Conservation (phyloP, 1,140 invertebrate genomes). For the Nephotettix cincticeps region DNA sequence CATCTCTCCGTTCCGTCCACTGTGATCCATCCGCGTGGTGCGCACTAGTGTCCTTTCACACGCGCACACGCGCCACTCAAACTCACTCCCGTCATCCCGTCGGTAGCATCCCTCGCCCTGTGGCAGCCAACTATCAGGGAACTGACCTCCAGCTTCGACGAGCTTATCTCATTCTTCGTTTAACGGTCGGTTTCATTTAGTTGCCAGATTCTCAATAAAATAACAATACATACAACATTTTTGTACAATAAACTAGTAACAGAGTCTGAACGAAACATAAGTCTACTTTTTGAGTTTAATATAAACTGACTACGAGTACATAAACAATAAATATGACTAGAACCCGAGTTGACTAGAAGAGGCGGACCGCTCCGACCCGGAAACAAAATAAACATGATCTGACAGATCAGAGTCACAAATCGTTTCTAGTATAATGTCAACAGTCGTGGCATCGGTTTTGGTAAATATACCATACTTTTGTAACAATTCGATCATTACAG, state of each 20-base stretch:
- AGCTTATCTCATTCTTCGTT: no score
- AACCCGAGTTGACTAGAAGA: slow-evolving; percentile 16
- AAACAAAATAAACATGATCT: not conserved
- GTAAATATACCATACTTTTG: slow-evolving; percentile 39
- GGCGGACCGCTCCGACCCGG: not conserved
- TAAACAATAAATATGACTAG: slow-evolving; percentile 16
- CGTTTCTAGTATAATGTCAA: slow-evolving; percentile 28
- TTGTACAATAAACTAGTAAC: not conserved
- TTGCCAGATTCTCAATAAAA: not conserved
- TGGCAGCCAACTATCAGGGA: slow-evolving; percentile 15
- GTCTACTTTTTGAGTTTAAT: slow-evolving; percentile 3
- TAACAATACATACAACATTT: not conserved
- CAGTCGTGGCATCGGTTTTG: slow-evolving; percentile 25
- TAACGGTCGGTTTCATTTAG: no score
- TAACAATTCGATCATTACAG: slow-evolving; percentile 37
- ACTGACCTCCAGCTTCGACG: slow-evolving; percentile 1
- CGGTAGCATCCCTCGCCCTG: not conserved
- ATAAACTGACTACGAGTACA: not conserved
- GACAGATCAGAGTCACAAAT: slow-evolving; percentile 9
- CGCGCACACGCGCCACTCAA: not conserved
- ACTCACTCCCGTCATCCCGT: not conserved
- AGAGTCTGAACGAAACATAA: not conserved
- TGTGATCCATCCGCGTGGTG: not conserved
- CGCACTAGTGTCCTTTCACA: slow-evolving; percentile 5
- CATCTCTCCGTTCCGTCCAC: not conserved